Conservation (phyloP, 2,888 invertebrate species). For the Microctonus aethiopoides region DNA sequence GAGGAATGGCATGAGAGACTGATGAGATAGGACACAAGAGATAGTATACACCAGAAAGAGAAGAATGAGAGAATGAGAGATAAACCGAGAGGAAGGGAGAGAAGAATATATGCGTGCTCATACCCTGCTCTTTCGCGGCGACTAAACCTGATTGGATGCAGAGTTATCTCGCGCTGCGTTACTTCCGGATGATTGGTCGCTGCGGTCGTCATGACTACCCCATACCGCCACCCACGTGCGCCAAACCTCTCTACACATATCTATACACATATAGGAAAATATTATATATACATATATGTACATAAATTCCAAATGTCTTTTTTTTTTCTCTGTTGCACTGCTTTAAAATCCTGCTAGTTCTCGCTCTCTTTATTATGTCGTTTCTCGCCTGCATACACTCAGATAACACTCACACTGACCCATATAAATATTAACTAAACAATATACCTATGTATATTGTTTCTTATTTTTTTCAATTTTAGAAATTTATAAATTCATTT, state of each 20-base stretch:
- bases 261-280: neutral
- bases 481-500: too few species aligned
- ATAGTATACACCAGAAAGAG: constrained; percentile 6
- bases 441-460: too few species aligned
- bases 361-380: too few species aligned
- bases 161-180: constrained; percentile 67
- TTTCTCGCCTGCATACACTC: too few species aligned
- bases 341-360: neutral
- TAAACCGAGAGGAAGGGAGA: neutral
- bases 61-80: constrained; percentile 17
- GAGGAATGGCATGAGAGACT: constrained; percentile 28
- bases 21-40: constrained; percentile 19
- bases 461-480: too few species aligned
- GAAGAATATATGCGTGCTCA: constrained; percentile 37
- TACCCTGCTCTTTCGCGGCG: constrained; percentile 56
- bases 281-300: constrained; percentile 3
- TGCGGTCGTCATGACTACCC: constrained; percentile 67
- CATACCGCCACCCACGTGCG: constrained; percentile 57
- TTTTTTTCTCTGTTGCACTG: constrained; percentile 20
- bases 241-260: constrained; percentile 41
- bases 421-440: too few species aligned
- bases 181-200: constrained; percentile 68
- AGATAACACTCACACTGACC: too few species aligned
- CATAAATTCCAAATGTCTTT: neutral
- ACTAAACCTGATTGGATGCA: constrained; percentile 67